A percentile compares a stretch with the other conserved stretches of the same genome.
Conservation (phyloP, 2,113 vertebrate species). For the Glaucomys volans region DNA sequence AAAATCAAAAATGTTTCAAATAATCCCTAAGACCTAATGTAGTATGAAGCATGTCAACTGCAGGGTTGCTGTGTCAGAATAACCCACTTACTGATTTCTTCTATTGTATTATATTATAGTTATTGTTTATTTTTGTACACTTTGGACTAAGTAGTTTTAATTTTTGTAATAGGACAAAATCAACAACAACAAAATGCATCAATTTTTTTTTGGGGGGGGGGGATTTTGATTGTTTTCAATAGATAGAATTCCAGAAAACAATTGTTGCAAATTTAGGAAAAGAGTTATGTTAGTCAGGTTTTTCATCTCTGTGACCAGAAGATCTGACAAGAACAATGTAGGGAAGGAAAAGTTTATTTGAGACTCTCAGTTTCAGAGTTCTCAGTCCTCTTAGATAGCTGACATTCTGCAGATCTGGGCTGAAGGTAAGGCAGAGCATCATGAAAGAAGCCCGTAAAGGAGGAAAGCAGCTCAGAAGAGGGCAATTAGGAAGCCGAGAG, state of each 20-base stretch:
- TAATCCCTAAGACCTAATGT: not conserved
- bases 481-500: too few species aligned
- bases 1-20: slow-evolving; percentile 18
- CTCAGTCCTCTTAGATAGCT: too few species aligned
- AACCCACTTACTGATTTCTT: not conserved
- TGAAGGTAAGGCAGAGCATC: too few species aligned
- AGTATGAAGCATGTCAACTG: not conserved
- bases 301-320: too few species aligned
- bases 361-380: too few species aligned
- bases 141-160: not conserved
- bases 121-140: not conserved
- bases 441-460: too few species aligned
- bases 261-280: not conserved
- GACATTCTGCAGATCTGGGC: too few species aligned
- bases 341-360: too few species aligned
- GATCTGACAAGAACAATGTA: too few species aligned
- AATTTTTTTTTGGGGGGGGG: not conserved
- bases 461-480: too few species aligned
- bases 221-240: not conserved
- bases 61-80: not conserved
- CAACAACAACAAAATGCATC: not conserved
- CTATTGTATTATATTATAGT: not conserved
- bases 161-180: not conserved
- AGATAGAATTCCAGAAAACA: not conserved
- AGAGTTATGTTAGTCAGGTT: not conserved